Evolutionary conservation across 2,888 invertebrate species (phyloP).

Genomic region (Keiferia lycopersicella): DNA sequence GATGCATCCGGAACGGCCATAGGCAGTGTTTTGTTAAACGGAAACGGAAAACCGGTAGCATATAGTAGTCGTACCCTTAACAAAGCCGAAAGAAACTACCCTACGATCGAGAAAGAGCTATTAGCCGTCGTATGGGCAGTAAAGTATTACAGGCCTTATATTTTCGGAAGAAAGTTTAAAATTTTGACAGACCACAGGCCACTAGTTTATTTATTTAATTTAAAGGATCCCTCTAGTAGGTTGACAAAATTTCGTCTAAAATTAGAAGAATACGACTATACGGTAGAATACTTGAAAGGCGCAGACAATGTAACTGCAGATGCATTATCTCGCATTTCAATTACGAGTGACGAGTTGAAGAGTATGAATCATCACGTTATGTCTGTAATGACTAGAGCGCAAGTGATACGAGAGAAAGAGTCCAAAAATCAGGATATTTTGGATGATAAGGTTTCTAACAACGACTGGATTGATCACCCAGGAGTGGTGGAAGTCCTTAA

Average conservation of each 20-base stretch:
- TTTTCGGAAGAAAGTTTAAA: neutral
- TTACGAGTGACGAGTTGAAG: slow-evolving; percentile 30
- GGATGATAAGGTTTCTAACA: slow-evolving; percentile 9
- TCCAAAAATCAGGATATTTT: neutral
- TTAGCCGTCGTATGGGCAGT: neutral
- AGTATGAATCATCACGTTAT: slow-evolving; percentile 20
- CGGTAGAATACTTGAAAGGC: slow-evolving; percentile 30
- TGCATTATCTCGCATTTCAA: slow-evolving; percentile 29
- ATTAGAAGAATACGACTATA: slow-evolving; percentile 29
- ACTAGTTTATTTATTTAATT: slow-evolving; percentile 31
- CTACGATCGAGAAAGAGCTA: slow-evolving; percentile 6
- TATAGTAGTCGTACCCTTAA: slow-evolving; percentile 2
- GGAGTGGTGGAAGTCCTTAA: slow-evolving; percentile 15
- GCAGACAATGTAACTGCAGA: slow-evolving; percentile 29
- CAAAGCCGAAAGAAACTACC: neutral
- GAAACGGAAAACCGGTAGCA: neutral
- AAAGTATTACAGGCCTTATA: slow-evolving; percentile 12
- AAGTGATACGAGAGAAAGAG: slow-evolving; percentile 14
- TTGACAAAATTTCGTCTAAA: slow-evolving; percentile 31
- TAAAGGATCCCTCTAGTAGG: slow-evolving; percentile 31
- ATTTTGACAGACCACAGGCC: slow-evolving; percentile 24
- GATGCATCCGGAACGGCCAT: slow-evolving; percentile 7
- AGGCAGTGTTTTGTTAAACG: neutral
- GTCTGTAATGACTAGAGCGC: slow-evolving; percentile 28
- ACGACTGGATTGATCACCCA: slow-evolving; percentile 22